A percentile compares a stretch with the other conserved stretches of the same genome.
Evolutionary conservation across 1,140 invertebrate species (phyloP).

Genomic region (Ceratina japonica): DNA sequence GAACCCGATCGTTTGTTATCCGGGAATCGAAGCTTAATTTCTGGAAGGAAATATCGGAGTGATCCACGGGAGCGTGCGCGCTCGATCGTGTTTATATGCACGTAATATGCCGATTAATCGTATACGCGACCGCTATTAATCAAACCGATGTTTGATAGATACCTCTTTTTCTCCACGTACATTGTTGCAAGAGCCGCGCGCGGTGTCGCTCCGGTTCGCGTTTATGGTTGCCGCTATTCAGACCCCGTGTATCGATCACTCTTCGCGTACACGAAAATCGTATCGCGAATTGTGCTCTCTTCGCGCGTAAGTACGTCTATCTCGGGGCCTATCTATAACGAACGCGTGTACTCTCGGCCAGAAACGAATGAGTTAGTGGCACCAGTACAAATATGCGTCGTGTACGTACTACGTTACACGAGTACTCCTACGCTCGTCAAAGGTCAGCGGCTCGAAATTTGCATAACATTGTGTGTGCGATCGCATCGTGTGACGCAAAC

Average conservation of each 20-base stretch:
- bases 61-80: neutral
- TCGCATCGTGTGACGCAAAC: constrained; percentile 17
- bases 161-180: neutral
- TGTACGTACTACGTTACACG: neutral
- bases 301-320: too few species aligned
- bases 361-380: too few species aligned
- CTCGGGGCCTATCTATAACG: too few species aligned
- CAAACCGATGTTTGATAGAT: constrained; percentile 27
- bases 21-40: constrained; percentile 42
- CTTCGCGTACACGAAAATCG: too few species aligned
- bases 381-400: neutral
- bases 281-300: too few species aligned
- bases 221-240: too few species aligned
- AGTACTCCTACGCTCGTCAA: neutral
- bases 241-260: too few species aligned
- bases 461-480: constrained; percentile 2
- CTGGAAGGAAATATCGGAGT: constrained; percentile 28
- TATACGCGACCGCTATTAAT: constrained; percentile 45
- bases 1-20: constrained; percentile 9
- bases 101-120: constrained; percentile 55
- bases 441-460: constrained; percentile 15
- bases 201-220: neutral
- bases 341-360: too few species aligned
- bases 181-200: too few species aligned
- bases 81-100: constrained; percentile 22